Base-by-base conservation (phyloP, 2,113 vertebrate species). In the Cinclus mexicanus region DNA sequence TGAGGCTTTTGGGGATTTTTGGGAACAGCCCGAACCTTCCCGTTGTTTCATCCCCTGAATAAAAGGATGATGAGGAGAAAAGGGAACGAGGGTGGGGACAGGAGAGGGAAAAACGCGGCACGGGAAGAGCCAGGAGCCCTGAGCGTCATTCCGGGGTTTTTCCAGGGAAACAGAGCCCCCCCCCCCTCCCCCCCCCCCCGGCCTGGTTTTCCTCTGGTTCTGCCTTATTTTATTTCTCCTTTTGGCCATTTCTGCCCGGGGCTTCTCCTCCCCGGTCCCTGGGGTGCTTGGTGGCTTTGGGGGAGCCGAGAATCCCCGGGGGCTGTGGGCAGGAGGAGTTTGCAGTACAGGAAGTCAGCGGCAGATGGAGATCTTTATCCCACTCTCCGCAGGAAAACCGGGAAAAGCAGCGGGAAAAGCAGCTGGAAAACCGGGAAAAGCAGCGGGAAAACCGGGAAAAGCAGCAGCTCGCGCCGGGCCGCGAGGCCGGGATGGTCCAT, bases 281-380 rank as follows among this genome's bases (percentile, higher is more conserved):
- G 9, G 33, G 6, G 8, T 0, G 24, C 44, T 55, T 5, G 24
- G 56, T 2, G 77, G 52, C 37, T 67, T 14, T 3, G 55, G 75
- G 52, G 37, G 56, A 20, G 56, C 75, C 14, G 60, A 39, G 55
- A 6, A 17, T 2, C 12, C 57, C 18, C 72, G 26, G 2, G 47
- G 33, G 41, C 14, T 4, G 14, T 15, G 12, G 44, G 41, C 22
- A 29, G 65, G 61, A 49, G 77, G 2, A 1, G 47, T 92, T 71
- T 92, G 95, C 94, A 85, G 89, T 75, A 7, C 86, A 6, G 21
- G 86, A 37, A 44, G 7, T 8, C 5, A 8, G 95, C 93, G 21
- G 91, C 89, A 92, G 91, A 70, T 92, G 95, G 94, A 11, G 95
- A 63, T 87, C 86, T 87, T 82, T 6, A 57, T 74, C 91, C 69